phyloP scores from a whole-genome alignment of 2,113 vertebrate genomes.

The Thermophis baileyi region DNA sequence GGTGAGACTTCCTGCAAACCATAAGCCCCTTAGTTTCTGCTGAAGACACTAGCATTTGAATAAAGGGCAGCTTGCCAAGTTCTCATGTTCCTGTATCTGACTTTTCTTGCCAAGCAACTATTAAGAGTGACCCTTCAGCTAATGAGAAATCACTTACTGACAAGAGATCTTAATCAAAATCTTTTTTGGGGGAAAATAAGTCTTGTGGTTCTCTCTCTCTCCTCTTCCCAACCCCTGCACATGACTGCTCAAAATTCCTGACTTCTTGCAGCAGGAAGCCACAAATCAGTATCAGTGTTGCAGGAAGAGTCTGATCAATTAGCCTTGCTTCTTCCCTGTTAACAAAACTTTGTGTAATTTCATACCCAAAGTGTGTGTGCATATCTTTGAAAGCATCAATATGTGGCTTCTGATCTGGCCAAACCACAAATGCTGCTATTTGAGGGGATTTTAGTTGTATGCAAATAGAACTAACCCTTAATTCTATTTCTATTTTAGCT shows the following conservation, averaged over 20 bases:
- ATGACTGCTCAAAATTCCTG: not conserved
- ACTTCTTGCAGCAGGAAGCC: not conserved
- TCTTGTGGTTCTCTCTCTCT: not conserved
- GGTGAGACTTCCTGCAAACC: too few relatives aligned
- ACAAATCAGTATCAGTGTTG: not conserved
- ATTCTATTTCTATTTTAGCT: not conserved
- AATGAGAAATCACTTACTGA: not conserved
- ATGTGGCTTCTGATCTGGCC: not conserved
- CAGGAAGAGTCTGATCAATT: not conserved
- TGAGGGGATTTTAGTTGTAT: not conserved
- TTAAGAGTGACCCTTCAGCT: not conserved
- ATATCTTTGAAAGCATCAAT: not conserved
- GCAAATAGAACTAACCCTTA: not conserved
- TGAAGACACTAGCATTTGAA: not conserved
- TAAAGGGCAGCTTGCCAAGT: not conserved
- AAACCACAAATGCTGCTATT: not conserved
- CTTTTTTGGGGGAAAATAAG: not conserved
- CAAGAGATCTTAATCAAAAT: not conserved
- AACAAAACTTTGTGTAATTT: not conserved
- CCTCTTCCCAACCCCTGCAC: not conserved
- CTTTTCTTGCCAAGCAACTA: not conserved
- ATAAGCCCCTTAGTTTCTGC: too few relatives aligned
- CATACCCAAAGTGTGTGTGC: not conserved
- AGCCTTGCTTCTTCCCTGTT: not conserved
- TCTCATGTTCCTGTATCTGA: not conserved